Base-by-base conservation (phyloP, 2,888 invertebrate genomes). In the Brenthis daphne region DNA sequence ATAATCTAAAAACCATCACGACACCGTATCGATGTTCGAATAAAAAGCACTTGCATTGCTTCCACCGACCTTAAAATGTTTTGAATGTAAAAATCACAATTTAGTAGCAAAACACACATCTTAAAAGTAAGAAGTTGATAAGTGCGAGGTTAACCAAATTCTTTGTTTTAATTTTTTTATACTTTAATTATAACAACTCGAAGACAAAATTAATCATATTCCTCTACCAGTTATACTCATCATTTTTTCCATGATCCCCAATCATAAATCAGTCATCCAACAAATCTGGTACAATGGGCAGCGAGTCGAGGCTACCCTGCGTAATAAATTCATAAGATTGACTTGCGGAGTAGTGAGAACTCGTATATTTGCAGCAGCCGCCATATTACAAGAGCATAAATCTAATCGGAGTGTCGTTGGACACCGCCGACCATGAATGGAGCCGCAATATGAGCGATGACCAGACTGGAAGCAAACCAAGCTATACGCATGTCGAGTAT, bases 271-370 rank as follows among this genome's bases (percentile, higher is more conserved):
- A 87, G 80, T 75, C 84, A 84, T 85, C 80, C 85, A 82, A 90
- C 88, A 90, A 82, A 82, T 79, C 83, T 82, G 78, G 83, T 82
- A 82, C 81, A 85, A 86, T 85, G 80, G 80, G 77, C 84, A 85
- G 84, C 85, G 86, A 84, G 79, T 80, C 79, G 80, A 73, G 74
- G 75, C 79, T 80, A 76, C 74, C 74, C 79, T 77, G 68, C 79
- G 85, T 88, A 90, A 91, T 91, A 91, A 91, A 90, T 91, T 89
- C 86, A 88, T 86, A 85, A 86, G 84, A 84, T 82, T 87, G 89
- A 87, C 88, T 86, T 79, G 77, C 76, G 74, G 75, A 79, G 81
- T 87, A 87, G 90, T 90, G 90, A 91, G 89, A 91, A 90, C 83
- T 85, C 85, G 83, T 87, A 83, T 87, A 85, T 88, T 85, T 85